Evolutionary conservation across 2,797 vertebrate species (phyloP).

Genomic region (Leptodactylus fallax): DNA sequence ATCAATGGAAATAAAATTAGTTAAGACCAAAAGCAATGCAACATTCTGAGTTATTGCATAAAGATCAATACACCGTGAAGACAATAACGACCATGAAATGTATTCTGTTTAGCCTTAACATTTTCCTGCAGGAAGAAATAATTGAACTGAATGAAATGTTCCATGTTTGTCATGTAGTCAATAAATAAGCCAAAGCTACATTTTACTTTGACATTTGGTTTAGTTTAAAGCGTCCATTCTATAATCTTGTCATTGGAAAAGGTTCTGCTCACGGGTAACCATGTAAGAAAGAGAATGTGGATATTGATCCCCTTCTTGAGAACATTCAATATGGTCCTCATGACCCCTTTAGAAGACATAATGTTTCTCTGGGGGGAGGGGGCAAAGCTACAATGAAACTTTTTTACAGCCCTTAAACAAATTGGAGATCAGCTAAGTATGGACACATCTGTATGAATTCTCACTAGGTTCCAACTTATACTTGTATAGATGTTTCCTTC

Average conservation of each 20-base stretch:
- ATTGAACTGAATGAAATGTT: conserved; percentile 31
- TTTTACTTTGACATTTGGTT: conserved; percentile 18
- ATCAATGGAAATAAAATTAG: conserved; percentile 35
- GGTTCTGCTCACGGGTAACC: too few relatives aligned
- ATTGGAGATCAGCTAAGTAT: too few relatives aligned
- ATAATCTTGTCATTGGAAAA: background rate
- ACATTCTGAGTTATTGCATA: conserved; percentile 38
- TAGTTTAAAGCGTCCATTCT: background rate
- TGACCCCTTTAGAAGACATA: too few relatives aligned
- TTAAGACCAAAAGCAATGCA: conserved; percentile 27
- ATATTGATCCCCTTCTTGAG: too few relatives aligned
- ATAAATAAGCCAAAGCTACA: conserved; percentile 33
- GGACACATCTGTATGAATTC: too few relatives aligned
- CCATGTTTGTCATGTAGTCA: conserved; percentile 13
- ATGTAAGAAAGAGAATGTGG: too few relatives aligned
- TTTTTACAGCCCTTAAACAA: too few relatives aligned
- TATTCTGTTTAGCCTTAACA: conserved; percentile 27
- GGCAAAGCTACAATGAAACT: too few relatives aligned
- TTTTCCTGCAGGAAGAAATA: conserved; percentile 39
- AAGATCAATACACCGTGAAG: conserved; percentile 40
- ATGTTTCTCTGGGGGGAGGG: too few relatives aligned
- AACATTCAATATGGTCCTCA: too few relatives aligned
- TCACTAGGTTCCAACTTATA: too few relatives aligned
- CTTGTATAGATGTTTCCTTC: too few relatives aligned
- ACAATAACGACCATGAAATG: conserved; percentile 49